phyloP scores from a whole-genome alignment of 2,113 vertebrate genomes.

The Machaerirhynchus nigripectus region DNA sequence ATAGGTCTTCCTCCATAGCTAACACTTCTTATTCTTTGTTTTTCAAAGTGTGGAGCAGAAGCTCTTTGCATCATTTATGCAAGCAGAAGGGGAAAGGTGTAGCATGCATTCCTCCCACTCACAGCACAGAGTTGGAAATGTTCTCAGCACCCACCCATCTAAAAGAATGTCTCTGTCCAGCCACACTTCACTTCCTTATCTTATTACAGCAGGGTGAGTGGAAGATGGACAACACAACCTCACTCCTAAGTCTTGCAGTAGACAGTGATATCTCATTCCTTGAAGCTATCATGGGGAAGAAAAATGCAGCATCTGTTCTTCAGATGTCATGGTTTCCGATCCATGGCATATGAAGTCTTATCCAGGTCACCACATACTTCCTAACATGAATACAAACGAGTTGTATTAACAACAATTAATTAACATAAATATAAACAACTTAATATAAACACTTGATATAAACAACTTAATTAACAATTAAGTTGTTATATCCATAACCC shows the following conservation, averaged over 20 bases:
- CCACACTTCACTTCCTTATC: background rate
- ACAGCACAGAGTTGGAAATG: background rate
- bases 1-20: background rate
- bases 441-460: no score
- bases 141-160: background rate
- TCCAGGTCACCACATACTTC: background rate
- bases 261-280: background rate
- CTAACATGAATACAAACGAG: background rate
- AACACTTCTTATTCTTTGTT: background rate
- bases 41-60: background rate
- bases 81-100: background rate
- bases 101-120: constrained; percentile 1
- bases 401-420: no score
- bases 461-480: no score
- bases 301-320: background rate
- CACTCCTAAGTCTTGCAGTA: background rate
- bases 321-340: background rate
- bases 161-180: background rate
- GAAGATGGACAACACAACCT: background rate
- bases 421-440: no score
- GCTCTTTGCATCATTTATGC: background rate
- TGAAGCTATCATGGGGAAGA: background rate
- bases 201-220: background rate
- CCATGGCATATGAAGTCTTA: background rate
- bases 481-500: background rate